A percentile compares a stretch with the other conserved stretches of the same genome.
These are phyloP conservation scores for Drosophila seguyi DNA, from an alignment of 1,140 invertebrate species.

Conservation along the genomic window DNA sequence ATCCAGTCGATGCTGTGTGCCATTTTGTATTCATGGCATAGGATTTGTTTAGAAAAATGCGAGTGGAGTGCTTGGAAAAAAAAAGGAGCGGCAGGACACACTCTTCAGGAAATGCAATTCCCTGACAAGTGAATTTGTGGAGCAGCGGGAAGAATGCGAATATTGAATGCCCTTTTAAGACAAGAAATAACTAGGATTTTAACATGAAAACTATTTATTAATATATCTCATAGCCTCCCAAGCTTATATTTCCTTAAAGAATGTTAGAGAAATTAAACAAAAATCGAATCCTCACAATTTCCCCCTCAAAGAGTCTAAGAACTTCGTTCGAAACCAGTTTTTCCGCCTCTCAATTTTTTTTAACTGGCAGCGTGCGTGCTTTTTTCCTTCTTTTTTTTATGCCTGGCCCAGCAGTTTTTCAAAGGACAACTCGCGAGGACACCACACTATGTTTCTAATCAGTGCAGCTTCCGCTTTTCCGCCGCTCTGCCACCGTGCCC, in stretches of 20 bases:
- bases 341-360: conserved; percentile 22
- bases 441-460: conserved; percentile 77
- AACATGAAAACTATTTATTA: too few relatives aligned
- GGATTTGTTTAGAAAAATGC: conserved; percentile 29
- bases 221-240: too few relatives aligned
- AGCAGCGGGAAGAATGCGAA: background rate
- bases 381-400: conserved; percentile 16
- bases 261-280: background rate
- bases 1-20: conserved; percentile 20
- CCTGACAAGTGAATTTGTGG: conserved; percentile 19
- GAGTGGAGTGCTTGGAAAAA: conserved; percentile 10
- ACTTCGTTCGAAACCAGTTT: background rate
- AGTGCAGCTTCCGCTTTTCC: conserved; percentile 70
- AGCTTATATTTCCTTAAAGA: background rate
- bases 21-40: conserved; percentile 37
- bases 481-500: conserved; percentile 11
- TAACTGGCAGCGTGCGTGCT: conserved; percentile 14
- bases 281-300: background rate
- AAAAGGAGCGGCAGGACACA: conserved; percentile 16
- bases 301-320: background rate
- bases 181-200: too few relatives aligned
- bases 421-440: conserved; percentile 34
- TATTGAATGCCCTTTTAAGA: background rate
- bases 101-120: conserved; percentile 14
- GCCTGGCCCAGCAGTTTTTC: conserved; percentile 29